Base-by-base conservation (phyloP, 2,797 vertebrate species). In the Parauchenoglanis punctatus region DNA sequence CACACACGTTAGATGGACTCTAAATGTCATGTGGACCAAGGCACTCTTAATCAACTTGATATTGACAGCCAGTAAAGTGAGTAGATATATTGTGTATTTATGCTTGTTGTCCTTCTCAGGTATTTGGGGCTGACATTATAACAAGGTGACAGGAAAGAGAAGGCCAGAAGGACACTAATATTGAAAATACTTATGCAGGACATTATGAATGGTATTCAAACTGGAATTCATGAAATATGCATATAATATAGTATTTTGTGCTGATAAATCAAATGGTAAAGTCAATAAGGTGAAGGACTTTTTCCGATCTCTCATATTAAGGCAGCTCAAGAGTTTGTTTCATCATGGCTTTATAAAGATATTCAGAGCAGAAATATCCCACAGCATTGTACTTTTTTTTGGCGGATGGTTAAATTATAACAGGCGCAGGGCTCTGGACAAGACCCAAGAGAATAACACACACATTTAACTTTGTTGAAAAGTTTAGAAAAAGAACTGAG, bases 271-370 rank as follows among this genome's bases (percentile, higher is more conserved):
- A 46, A 78, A 63, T 44, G 52, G 15, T 28, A 54, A 63, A 84
- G 63, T 89, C 81, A 72, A 35, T 5, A 49, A 73, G 54, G 35
- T 78, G 81, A 88, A 86, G 88, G 85, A 76, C 58, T 7, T 82
- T 92, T 93, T 93, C 91, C 23, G 84, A 75, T 82, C 59, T 84
- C 78, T 76, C 46, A 54, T 56, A 56, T 85, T 85, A 65, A 75
- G 18, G 75, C 54, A 49, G 63, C 65, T n/a, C n/a, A 7, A n/a
- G 18, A 28, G 59, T 70, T 83, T 81, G 70, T 88, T 83, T 83
- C 56, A 73, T 78, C 78, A 31, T 63, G 78, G 17, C 65, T 83
- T 86, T 31, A 80, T 84, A 11, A 84, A 83, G 85, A 78, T 67
- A 63, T 84, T 78, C 81, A 78, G 70, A 52, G 81, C 65, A 54